Base-by-base conservation (phyloP, 2,888 invertebrate genomes). In the Limnephilus lunatus region DNA sequence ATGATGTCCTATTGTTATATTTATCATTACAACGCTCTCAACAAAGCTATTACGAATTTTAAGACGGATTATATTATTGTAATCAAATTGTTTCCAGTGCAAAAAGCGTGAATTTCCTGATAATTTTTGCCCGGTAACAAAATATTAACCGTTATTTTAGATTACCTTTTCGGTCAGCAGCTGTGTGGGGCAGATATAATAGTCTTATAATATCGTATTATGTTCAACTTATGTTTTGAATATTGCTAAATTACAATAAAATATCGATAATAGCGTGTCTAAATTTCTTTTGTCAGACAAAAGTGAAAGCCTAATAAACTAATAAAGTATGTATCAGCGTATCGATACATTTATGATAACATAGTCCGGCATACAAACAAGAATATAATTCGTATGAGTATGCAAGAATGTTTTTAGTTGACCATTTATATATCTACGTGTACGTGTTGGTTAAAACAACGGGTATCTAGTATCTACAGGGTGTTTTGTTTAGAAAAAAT, bases 241-340 rank as follows among this genome's bases (percentile, higher is more conserved):
- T 9, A 68, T n/a, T 68, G 9, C 25, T 9, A 68, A 68, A 68
- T 68, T 68, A 68, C 9, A 68, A 68, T 68, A 68, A 68, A 68
- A 68, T 68, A 9, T 68, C 68, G 9, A 68, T 68, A 68, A 68
- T n/a, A 25, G 9, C 9, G n/a, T 9, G 25, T 68, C 25, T 25
- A 68, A 25, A 25, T 68, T n/a, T 68, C 25, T 68, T n/a, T 25
- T 15, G 48, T 9, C 68, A 82, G 82, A 82, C 14, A 82, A 82
- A 82, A 82, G 82, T 82, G 82, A 82, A 32, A 82, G 82, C 82
- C 82, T 82, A 81, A 81, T 82, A 81, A 81, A 31, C 81, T 81
- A 82, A 32, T 82, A 82, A 30, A 32, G 30, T 15, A 15, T 19
- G 82, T 31, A 82, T 82, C 82, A 9, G 32, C 82, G 32, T 32